phyloP scores from a whole-genome alignment of 2,797 vertebrate genomes.

The Acrocephalus scirpaceus region DNA sequence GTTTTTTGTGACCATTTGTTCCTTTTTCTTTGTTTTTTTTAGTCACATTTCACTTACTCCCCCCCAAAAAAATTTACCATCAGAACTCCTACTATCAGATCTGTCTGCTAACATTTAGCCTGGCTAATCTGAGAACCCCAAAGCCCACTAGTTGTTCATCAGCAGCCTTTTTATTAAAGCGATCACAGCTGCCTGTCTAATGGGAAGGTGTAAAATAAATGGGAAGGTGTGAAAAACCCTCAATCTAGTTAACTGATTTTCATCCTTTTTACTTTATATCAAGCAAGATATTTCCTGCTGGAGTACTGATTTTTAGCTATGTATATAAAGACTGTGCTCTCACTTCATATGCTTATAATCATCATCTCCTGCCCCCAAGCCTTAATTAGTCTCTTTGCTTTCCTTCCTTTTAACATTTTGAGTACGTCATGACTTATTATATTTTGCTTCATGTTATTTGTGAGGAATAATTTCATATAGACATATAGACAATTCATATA shows the following conservation, averaged over 20 bases:
- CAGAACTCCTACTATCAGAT: background rate
- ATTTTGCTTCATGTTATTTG: background rate
- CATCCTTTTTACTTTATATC: background rate
- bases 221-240: background rate
- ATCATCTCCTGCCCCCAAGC: background rate
- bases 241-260: background rate
- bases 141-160: background rate
- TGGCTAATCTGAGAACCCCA: background rate
- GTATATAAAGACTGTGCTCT: background rate
- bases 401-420: background rate
- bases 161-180: background rate
- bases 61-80: background rate
- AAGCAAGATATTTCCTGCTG: background rate
- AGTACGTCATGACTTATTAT: background rate
- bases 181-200: background rate
- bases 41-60: background rate
- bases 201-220: background rate
- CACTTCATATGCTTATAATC: background rate
- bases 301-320: background rate
- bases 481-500: too few species aligned
- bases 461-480: background rate
- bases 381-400: background rate
- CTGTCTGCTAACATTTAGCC: background rate
- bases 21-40: background rate
- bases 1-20: background rate